These are phyloP conservation scores for Protomyctophum bolini DNA, from an alignment of 2,113 vertebrate species.

Conservation along the genomic window DNA sequence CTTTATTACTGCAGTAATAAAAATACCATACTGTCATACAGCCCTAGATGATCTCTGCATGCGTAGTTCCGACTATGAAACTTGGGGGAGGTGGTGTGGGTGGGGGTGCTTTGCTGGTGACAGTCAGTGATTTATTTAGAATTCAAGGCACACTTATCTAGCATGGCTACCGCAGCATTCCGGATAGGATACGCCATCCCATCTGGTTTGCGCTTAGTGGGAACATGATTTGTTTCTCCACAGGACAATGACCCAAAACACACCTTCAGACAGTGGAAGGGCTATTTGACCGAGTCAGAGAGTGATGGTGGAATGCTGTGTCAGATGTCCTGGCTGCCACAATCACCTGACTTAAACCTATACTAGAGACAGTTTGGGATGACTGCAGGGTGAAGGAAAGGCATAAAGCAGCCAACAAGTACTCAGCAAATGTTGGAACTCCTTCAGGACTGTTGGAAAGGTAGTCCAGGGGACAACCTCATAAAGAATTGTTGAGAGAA, in stretches of 20 bases:
- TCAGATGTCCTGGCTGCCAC: neutral
- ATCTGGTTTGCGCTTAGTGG: constrained; percentile 8
- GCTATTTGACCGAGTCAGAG: neutral
- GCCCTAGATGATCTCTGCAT: neutral
- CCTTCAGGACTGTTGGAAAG: no score
- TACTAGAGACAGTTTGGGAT: no score
- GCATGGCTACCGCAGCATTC: constrained; percentile 14
- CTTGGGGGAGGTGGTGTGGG: constrained; percentile 4
- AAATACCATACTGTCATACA: no score
- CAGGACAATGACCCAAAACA: constrained; percentile 14
- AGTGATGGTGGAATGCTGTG: constrained; percentile 5
- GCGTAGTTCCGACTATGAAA: neutral
- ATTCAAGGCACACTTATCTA: constrained; percentile 12
- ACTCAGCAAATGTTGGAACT: no score
- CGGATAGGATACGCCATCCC: constrained; percentile 1
- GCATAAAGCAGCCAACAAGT: no score
- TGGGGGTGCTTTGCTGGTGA: constrained; percentile 1
- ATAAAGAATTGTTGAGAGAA: no score
- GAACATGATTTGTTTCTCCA: constrained; percentile 10
- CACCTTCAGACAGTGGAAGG: constrained; percentile 20
- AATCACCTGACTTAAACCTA: neutral
- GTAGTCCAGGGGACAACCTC: no score
- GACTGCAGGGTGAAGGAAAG: no score
- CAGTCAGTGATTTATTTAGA: neutral
- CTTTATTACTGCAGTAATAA: no score